Evolutionary conservation across 2,797 vertebrate genomes (phyloP).

Genomic region (Decapterus maruadsi): DNA sequence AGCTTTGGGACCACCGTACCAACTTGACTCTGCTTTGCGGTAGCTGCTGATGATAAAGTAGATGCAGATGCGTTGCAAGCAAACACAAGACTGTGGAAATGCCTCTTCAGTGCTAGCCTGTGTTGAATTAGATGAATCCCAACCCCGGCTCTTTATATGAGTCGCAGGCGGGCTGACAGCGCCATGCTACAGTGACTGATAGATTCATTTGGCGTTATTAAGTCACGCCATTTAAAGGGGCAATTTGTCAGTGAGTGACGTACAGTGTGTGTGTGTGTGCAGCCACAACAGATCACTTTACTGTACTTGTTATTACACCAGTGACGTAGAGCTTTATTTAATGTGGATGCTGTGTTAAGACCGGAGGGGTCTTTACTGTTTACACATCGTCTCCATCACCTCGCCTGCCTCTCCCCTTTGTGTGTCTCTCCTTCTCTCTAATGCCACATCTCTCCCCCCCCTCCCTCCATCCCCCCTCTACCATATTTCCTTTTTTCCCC

Average conservation of each 20-base stretch:
- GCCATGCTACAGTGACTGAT: conserved; percentile 76
- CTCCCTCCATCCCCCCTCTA: conserved; percentile 34
- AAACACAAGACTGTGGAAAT: conserved; percentile 71
- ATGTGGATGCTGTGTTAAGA: conserved; percentile 65
- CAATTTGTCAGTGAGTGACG: conserved; percentile 74
- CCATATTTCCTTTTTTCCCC: conserved; percentile 55
- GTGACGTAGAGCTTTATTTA: conserved; percentile 68
- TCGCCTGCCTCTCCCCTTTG: conserved; percentile 57
- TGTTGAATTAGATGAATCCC: conserved; percentile 76
- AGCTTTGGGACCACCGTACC: conserved; percentile 65
- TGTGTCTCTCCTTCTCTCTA: conserved; percentile 57
- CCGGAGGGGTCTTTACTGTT: conserved; percentile 64
- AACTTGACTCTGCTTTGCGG: conserved; percentile 72
- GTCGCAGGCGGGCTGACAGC: conserved; percentile 67
- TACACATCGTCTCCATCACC: conserved; percentile 61
- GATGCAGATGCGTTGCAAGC: conserved; percentile 80
- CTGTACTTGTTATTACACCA: conserved; percentile 63
- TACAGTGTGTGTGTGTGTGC: conserved; percentile 41
- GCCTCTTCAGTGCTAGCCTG: conserved; percentile 65
- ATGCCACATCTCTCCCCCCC: conserved; percentile 49
- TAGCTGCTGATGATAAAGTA: conserved; percentile 80
- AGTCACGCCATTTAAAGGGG: conserved; percentile 76
- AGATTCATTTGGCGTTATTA: conserved; percentile 81
- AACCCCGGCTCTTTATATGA: conserved; percentile 60
- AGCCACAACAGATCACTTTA: conserved; percentile 64